A percentile compares a stretch with the other conserved stretches of the same genome.
These are phyloP conservation scores for Cercopithecus mitis DNA, from an alignment of 2,797 vertebrate genomes.

Conservation along the genomic window DNA sequence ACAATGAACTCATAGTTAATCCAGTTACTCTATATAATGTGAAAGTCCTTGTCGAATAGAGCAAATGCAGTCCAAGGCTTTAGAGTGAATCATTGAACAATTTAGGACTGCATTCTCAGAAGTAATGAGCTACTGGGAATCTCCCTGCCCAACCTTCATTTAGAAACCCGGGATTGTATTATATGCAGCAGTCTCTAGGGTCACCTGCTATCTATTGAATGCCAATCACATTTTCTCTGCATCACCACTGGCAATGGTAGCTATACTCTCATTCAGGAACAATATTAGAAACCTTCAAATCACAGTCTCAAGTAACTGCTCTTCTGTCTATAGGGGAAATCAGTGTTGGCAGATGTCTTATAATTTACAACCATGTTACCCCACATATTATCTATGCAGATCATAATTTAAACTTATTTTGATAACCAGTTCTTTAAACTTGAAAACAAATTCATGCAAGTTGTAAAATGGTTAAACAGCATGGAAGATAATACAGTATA, in stretches of 20 bases:
- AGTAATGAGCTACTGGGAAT: neutral
- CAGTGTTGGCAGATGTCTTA: neutral
- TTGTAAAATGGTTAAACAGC: neutral
- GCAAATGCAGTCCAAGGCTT: neutral
- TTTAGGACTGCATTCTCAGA: neutral
- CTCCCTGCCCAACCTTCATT: neutral
- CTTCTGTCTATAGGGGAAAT: neutral
- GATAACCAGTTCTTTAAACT: constrained; percentile 41
- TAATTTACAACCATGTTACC: constrained; percentile 35
- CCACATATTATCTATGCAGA: neutral
- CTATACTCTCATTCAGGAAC: neutral
- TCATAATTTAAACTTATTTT: constrained; percentile 50
- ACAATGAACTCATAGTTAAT: neutral
- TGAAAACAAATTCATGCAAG: neutral
- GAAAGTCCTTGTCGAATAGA: neutral
- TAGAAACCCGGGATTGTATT: neutral
- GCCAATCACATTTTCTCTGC: neutral
- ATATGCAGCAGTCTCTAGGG: neutral
- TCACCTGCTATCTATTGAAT: neutral
- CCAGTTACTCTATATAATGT: neutral
- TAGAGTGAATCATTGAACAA: neutral
- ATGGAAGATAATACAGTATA: neutral
- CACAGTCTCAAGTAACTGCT: neutral
- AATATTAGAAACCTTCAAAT: constrained; percentile 21
- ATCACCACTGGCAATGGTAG: neutral